Percentiles rank a stretch among this genome's conserved stretches.
Conservation (phyloP, 1,140 invertebrate genomes). For the Scaptomyza montana region DNA sequence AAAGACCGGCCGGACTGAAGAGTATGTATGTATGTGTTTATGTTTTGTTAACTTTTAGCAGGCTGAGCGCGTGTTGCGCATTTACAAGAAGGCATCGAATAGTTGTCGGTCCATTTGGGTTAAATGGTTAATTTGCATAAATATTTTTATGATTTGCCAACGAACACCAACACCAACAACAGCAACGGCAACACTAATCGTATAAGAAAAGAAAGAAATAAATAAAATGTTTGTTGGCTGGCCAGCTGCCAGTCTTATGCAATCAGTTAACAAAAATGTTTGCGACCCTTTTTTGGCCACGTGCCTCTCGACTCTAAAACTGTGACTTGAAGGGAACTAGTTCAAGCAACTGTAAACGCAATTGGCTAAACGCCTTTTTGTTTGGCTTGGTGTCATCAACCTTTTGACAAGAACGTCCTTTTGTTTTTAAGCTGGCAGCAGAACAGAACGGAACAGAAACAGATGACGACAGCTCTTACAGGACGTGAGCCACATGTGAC, state of each 20-base stretch:
- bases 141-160: constrained; percentile 83
- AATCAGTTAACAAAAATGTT: constrained; percentile 60
- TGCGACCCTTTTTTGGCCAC: constrained; percentile 57
- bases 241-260: constrained; percentile 70
- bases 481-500: constrained; percentile 74
- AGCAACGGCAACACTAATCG: neutral
- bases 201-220: constrained; percentile 30
- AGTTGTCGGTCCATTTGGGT: constrained; percentile 73
- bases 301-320: constrained; percentile 37
- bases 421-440: constrained; percentile 51
- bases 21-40: constrained; percentile 19
- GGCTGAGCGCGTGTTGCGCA: constrained; percentile 72
- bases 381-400: constrained; percentile 66
- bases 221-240: constrained; percentile 22
- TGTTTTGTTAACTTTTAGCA: constrained; percentile 40
- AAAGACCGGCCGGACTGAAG: constrained; percentile 34
- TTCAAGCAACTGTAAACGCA: constrained; percentile 78
- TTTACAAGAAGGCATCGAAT: constrained; percentile 69
- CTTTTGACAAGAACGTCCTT: constrained; percentile 61
- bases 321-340: constrained; percentile 58
- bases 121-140: constrained; percentile 83
- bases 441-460: constrained; percentile 15
- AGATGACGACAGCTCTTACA: constrained; percentile 63
- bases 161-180: constrained; percentile 14
- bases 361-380: constrained; percentile 38